Conservation (phyloP, 1,140 invertebrate species). For the Monomorium pharaonis region DNA sequence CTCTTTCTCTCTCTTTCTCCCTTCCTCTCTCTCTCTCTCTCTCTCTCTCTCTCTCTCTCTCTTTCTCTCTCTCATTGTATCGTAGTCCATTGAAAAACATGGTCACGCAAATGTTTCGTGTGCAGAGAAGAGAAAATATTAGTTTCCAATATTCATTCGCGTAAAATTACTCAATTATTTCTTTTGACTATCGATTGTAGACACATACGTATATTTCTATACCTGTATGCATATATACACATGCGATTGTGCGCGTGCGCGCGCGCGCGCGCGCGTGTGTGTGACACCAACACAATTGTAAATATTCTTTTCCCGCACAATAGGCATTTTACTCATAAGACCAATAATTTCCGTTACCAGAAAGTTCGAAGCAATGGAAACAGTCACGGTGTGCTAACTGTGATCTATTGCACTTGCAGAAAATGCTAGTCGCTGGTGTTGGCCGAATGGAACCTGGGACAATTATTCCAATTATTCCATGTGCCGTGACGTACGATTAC, state of each 20-base stretch:
- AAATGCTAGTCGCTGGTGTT: conserved; percentile 90
- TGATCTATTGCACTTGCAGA: conserved; percentile 85
- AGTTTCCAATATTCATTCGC: background rate
- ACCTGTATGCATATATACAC: background rate
- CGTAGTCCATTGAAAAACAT: conserved; percentile 2
- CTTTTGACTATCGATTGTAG: background rate
- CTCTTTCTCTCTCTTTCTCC: no score
- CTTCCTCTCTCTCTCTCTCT: no score
- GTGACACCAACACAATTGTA: background rate
- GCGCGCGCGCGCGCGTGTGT: no score
- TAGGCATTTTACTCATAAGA: background rate
- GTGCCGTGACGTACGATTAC: conserved; percentile 86
- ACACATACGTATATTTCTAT: background rate
- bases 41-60: no score
- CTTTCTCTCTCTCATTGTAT: no score
- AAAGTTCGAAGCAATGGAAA: background rate
- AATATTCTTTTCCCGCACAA: background rate
- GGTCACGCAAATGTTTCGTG: background rate
- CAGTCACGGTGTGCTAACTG: background rate
- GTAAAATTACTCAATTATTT: background rate
- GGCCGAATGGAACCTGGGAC: conserved; percentile 89
- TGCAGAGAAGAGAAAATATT: background rate
- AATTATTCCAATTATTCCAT: conserved; percentile 88
- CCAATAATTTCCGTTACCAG: background rate
- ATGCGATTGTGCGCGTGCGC: no score